Evolutionary conservation across 1,140 invertebrate species (phyloP).

Genomic region (Solenopsis fugax): DNA sequence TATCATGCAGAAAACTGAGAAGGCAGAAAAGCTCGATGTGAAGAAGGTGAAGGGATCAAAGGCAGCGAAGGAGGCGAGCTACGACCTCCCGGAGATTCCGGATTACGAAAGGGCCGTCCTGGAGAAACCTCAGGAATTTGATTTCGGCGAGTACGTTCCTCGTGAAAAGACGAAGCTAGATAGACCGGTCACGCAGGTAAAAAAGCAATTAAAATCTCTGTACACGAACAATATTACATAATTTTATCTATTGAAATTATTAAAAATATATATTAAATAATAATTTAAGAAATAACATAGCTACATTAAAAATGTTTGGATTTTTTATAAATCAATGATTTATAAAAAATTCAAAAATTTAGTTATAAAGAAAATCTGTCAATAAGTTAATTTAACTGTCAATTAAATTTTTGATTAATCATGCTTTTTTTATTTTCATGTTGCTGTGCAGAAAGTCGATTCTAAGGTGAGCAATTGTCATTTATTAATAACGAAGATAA

Average conservation of each 20-base stretch:
- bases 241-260: neutral
- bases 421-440: conserved; percentile 76
- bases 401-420: conserved; percentile 12
- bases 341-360: neutral
- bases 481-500: conserved; percentile 62
- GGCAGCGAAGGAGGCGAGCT: conserved; percentile 86
- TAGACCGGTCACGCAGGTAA: conserved; percentile 82
- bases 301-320: neutral
- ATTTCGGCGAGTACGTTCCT: conserved; percentile 80
- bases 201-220: neutral
- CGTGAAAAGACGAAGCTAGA: conserved; percentile 85
- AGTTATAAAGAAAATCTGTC: neutral
- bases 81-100: conserved; percentile 92
- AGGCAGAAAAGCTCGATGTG: conserved; percentile 79
- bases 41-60: conserved; percentile 84
- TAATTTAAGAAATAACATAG: neutral
- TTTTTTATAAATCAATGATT: neutral
- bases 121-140: conserved; percentile 88
- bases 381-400: conserved; percentile 2
- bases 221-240: neutral
- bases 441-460: conserved; percentile 82
- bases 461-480: conserved; percentile 83
- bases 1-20: conserved; percentile 82
- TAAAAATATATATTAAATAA: neutral
- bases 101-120: conserved; percentile 90